phyloP scores from a whole-genome alignment of 2,113 vertebrate genomes.

The Miniopterus natalensis region DNA sequence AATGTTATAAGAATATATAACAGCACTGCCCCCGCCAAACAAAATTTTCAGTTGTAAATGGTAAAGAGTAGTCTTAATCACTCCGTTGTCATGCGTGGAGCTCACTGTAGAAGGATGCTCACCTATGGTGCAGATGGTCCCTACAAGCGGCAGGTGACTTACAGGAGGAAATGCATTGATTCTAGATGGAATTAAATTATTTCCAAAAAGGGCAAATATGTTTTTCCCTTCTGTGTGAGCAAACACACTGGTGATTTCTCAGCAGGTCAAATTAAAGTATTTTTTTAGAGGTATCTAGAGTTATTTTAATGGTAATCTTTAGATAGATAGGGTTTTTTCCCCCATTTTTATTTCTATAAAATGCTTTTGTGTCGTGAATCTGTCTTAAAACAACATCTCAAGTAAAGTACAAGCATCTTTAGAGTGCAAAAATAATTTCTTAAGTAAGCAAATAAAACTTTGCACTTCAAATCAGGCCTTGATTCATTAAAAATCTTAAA shows the following conservation, averaged over 20 bases:
- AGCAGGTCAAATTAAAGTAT: conserved; percentile 38
- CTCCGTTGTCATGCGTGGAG: not conserved
- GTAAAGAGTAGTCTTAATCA: conserved; percentile 43
- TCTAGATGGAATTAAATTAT: conserved; percentile 51
- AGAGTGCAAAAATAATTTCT: conserved; percentile 92
- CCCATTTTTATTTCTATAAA: conserved; percentile 81
- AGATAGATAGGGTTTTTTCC: conserved; percentile 67
- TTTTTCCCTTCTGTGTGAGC: conserved; percentile 26
- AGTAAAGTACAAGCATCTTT: conserved; percentile 89
- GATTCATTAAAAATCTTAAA: conserved; percentile 93
- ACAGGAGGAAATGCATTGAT: conserved; percentile 25
- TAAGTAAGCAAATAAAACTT: conserved; percentile 95
- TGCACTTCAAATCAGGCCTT: conserved; percentile 92
- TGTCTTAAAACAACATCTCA: conserved; percentile 88
- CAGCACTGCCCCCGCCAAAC: not conserved
- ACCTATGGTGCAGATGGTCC: conserved; percentile 41
- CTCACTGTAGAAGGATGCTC: not conserved
- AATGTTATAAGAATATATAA: not conserved
- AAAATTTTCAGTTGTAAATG: conserved; percentile 54
- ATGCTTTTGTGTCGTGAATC: conserved; percentile 82
- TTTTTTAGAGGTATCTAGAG: conserved; percentile 52
- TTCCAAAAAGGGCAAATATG: conserved; percentile 43
- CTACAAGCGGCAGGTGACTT: conserved; percentile 71
- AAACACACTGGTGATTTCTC: conserved; percentile 62
- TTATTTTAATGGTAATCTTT: conserved; percentile 77